Evolutionary conservation across 35 echinoderm and acorn worm genomes (phyloP).

Genomic region (Apostichopus californicus): DNA sequence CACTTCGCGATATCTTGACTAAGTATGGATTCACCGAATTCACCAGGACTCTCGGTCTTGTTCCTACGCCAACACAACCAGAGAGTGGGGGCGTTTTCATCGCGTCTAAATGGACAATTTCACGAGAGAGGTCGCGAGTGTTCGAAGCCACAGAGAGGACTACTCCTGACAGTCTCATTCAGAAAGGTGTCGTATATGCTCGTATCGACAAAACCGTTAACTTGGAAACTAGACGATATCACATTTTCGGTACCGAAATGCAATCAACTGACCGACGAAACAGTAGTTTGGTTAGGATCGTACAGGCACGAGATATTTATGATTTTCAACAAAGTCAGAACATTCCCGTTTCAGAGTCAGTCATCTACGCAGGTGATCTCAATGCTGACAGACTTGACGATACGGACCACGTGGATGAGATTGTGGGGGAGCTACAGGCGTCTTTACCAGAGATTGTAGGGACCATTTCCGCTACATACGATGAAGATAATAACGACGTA

Average conservation of each 20-base stretch:
- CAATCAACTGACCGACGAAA: conserved; percentile 38
- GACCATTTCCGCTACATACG: conserved; percentile 62
- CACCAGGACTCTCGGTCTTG: conserved; percentile 63
- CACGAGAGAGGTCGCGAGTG: conserved; percentile 54
- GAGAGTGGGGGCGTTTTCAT: conserved; percentile 80
- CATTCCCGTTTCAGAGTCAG: conserved; percentile 58
- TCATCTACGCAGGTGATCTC: conserved; percentile 75
- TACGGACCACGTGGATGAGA: conserved; percentile 37
- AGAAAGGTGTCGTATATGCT: conserved; percentile 75
- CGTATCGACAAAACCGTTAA: conserved; percentile 62
- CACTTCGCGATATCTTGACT: conserved; percentile 64
- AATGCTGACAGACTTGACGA: conserved; percentile 56
- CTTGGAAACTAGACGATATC: conserved; percentile 18
- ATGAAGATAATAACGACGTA: conserved; percentile 68
- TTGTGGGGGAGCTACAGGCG: conserved; percentile 54
- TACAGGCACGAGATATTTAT: conserved; percentile 61
- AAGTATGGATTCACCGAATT: conserved; percentile 71
- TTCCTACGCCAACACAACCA: conserved; percentile 27
- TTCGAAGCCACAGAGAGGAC: conserved; percentile 47
- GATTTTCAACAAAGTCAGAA: conserved; percentile 45
- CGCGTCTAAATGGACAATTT: conserved; percentile 77
- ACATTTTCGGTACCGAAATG: conserved; percentile 77
- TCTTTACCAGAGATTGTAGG: conserved; percentile 53
- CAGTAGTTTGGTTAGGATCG: conserved; percentile 36
- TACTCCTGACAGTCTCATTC: conserved; percentile 65